A percentile compares a stretch with the other conserved stretches of the same genome.
Conservation (phyloP, 2,888 invertebrate genomes). For the Xylota segnis region DNA sequence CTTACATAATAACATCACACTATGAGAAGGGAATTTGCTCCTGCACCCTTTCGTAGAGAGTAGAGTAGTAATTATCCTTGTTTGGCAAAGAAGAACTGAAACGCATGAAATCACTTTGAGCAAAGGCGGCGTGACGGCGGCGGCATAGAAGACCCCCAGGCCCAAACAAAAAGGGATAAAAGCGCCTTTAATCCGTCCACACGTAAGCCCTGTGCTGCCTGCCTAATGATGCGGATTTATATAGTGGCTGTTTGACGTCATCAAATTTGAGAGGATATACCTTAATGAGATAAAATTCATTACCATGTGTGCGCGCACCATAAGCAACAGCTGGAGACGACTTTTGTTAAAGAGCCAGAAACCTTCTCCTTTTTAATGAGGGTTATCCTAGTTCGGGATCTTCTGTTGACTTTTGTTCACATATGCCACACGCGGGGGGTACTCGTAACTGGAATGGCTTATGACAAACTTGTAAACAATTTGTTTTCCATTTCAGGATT, state of each 20-base stretch:
- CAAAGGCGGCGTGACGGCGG: background rate
- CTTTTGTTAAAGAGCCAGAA: conserved; percentile 8
- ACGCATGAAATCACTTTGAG: conserved; percentile 26
- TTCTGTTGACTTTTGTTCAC: conserved; percentile 47
- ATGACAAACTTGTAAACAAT: conserved; percentile 51
- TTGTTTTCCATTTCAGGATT: conserved; percentile 48
- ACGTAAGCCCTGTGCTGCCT: conserved; percentile 33
- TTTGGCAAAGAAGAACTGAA: conserved; percentile 20
- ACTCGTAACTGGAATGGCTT: conserved; percentile 34
- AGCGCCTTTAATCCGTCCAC: conserved; percentile 33
- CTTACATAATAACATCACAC: background rate
- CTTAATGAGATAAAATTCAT: conserved; percentile 73
- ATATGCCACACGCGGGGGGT: background rate
- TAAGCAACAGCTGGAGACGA: conserved; percentile 64
- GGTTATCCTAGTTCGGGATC: conserved; percentile 44
- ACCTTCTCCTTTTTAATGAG: conserved; percentile 65
- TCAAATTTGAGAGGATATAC: conserved; percentile 54
- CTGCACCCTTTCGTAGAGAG: conserved; percentile 38
- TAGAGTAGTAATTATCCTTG: conserved; percentile 57
- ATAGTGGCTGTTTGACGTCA: conserved; percentile 51
- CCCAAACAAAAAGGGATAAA: background rate
- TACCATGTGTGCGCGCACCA: conserved; percentile 31
- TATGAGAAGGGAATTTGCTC: background rate
- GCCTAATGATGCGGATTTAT: conserved; percentile 68
- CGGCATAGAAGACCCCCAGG: background rate